Evolutionary conservation across 2,888 invertebrate genomes (phyloP).

Genomic region (Mythimna vitellina): DNA sequence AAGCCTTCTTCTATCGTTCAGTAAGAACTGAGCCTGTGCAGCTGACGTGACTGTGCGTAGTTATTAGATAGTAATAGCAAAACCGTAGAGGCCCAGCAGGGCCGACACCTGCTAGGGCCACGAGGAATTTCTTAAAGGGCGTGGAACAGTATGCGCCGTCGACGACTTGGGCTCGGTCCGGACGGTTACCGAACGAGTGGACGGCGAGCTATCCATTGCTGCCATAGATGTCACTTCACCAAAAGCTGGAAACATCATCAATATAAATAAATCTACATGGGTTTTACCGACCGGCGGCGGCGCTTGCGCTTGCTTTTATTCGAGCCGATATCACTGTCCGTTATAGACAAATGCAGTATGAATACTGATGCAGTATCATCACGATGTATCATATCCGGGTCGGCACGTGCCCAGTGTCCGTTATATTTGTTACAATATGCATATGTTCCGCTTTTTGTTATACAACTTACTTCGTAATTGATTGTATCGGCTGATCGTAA

Average conservation of each 20-base stretch:
- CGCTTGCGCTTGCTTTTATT: slow-evolving; percentile 25
- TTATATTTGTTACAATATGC: slow-evolving; percentile 45
- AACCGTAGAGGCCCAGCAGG: too few relatives aligned
- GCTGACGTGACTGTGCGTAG: too few relatives aligned
- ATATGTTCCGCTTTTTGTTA: slow-evolving; percentile 57
- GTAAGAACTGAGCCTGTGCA: too few relatives aligned
- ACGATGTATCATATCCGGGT: slow-evolving; percentile 62
- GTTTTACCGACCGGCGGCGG: not conserved
- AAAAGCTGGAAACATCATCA: not conserved
- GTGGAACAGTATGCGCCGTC: too few relatives aligned
- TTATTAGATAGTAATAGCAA: too few relatives aligned
- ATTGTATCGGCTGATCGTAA: slow-evolving; percentile 50
- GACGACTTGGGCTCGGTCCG: too few relatives aligned
- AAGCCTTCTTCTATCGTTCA: too few relatives aligned
- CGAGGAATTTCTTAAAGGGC: too few relatives aligned
- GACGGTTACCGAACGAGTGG: too few relatives aligned
- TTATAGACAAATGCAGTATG: slow-evolving; percentile 40
- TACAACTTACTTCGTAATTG: slow-evolving; percentile 55
- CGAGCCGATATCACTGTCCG: slow-evolving; percentile 46
- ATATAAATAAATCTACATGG: not conserved
- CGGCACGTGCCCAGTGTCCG: slow-evolving; percentile 56
- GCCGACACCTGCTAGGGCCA: too few relatives aligned
- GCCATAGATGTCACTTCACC: too few relatives aligned
- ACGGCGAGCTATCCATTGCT: too few relatives aligned
- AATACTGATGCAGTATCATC: slow-evolving; percentile 60